Base-by-base conservation (phyloP, 2,888 invertebrate species). In the Ramazzottius varieornatus region DNA sequence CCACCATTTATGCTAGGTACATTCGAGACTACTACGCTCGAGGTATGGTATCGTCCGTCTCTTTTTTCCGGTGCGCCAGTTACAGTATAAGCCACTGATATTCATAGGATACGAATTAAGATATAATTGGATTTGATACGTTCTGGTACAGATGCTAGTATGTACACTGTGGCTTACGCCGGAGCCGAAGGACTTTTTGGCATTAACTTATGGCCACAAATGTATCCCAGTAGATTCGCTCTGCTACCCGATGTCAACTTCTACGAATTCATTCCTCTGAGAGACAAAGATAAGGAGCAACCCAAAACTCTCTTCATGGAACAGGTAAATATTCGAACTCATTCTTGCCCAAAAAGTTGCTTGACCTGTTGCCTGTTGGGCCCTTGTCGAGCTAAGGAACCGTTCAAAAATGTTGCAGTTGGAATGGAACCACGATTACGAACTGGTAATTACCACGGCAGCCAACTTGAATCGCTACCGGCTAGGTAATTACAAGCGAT, bases 391-490 rank as follows among this genome's bases (percentile, higher is more conserved):
- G 8, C 20, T 40, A 20, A 4, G 32, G 33, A 16, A n/a, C 32
- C 29, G 32, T 24, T 2, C n/a, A 29, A n/a, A 1, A 24, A 33
- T 2, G 2, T 16, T 33, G n/a, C 66, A 70, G 70, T 33, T 70
- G 29, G 20, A 67, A 29, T 33, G 67, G 32, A 68, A 66, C 24
- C 33, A 67, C 16, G 32, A 34, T n/a, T 70, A 70, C 65, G 70
- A 70, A 63, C 33, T 71, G 1, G 70, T 69, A 16, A 13, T 40
- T 13, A 70, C 70, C 1, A 68, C 69, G 20, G 67, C 66, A n/a
- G 67, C 66, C 46, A 70, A 69, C 1, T 63, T 70, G 1, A 70
- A 69, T 66, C 64, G 70, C 1, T 70, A 71, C 67, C 65, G 69
- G 33, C 68, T 66, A 2, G n/a, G n/a, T n/a, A n/a, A n/a, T n/a